Conservation (phyloP, 2,113 vertebrate genomes). For the Herpetotheres cachinnans region DNA sequence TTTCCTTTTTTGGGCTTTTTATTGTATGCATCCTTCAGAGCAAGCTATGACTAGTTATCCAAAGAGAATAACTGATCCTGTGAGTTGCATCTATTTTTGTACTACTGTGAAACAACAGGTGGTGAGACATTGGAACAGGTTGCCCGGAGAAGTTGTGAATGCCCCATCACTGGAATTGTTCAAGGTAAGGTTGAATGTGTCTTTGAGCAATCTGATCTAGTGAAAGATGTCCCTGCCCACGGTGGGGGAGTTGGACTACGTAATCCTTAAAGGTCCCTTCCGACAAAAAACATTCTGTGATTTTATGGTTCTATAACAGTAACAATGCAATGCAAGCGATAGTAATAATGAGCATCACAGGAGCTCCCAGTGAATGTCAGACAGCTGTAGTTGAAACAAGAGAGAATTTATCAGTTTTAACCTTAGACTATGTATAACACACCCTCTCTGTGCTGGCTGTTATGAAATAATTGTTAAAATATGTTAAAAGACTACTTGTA, state of each 20-base stretch:
- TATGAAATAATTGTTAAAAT: neutral
- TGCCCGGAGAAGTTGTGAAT: neutral
- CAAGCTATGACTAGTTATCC: neutral
- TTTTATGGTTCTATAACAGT: neutral
- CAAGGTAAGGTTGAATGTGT: rapidly evolving
- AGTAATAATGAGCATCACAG: rapidly evolving
- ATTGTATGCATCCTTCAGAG: neutral
- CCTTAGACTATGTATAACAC: neutral
- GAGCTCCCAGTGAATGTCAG: rapidly evolving
- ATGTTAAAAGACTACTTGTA: neutral
- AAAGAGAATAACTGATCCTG: neutral
- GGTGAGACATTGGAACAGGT: neutral
- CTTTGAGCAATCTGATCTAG: neutral
- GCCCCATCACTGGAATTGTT: rapidly evolving
- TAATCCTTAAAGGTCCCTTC: neutral
- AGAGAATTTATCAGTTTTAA: neutral
- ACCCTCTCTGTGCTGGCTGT: neutral
- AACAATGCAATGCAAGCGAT: neutral
- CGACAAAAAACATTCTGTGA: neutral
- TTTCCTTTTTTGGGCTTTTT: neutral
- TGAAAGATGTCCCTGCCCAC: neutral
- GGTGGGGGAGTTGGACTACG: rapidly evolving
- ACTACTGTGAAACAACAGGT: neutral
- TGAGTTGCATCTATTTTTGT: neutral
- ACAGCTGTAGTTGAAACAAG: neutral